phyloP scores from a whole-genome alignment of 1,140 invertebrate genomes.

The Babylonia areolata region DNA sequence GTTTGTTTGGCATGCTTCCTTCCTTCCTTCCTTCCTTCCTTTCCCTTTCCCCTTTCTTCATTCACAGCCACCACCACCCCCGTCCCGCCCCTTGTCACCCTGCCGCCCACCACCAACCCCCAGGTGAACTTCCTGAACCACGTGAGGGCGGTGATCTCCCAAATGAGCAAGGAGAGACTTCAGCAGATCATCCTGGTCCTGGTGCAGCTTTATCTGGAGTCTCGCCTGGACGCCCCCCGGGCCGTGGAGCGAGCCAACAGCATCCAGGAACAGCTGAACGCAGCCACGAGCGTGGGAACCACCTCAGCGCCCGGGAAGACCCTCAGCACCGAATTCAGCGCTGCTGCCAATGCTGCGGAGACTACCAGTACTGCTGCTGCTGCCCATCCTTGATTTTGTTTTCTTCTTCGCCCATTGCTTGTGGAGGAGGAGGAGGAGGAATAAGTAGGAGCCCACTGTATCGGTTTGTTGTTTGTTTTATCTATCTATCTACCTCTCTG shows the following conservation, averaged over 20 bases:
- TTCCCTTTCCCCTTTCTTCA: neutral
- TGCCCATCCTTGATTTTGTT: too few species aligned
- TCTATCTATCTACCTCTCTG: too few species aligned
- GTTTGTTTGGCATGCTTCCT: too few species aligned
- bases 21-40: neutral
- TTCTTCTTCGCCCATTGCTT: too few species aligned
- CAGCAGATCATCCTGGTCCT: neutral
- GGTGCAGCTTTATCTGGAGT: neutral
- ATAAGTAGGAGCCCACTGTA: too few species aligned
- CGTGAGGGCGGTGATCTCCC: neutral
- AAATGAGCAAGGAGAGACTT: neutral
- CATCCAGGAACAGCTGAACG: neutral
- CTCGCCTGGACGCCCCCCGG: neutral
- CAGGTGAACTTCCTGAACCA: slow-evolving; percentile 1
- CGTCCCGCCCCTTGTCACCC: neutral
- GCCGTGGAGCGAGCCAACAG: slow-evolving; percentile 5
- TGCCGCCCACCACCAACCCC: neutral
- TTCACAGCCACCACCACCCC: neutral
- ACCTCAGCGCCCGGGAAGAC: neutral
- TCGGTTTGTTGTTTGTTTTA: too few species aligned
- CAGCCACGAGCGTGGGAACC: neutral
- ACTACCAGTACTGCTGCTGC: neutral
- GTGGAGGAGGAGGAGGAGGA: too few species aligned
- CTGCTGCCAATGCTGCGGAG: neutral
- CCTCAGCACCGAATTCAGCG: neutral